phyloP scores from a whole-genome alignment of 1,140 invertebrate genomes.

The Pseudomyrmex sp. region DNA sequence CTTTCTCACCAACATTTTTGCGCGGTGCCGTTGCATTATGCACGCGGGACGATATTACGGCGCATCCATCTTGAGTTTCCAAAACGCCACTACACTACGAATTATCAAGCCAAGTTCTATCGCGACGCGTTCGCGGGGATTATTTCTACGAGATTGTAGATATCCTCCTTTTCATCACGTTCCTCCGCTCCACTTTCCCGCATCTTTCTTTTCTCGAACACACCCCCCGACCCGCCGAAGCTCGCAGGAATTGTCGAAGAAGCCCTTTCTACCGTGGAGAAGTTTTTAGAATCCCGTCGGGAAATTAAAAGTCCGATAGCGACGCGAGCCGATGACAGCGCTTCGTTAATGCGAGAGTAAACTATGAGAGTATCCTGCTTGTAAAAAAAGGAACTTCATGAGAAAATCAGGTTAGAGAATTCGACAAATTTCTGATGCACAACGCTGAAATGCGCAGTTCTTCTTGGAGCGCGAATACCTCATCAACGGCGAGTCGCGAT shows the following conservation, averaged over 20 bases:
- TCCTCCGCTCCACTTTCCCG: background rate
- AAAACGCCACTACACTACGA: slow-evolving; percentile 50
- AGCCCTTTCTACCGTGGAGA: slow-evolving; percentile 38
- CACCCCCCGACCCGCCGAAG: slow-evolving; percentile 24
- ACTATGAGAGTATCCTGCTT: slow-evolving; percentile 63
- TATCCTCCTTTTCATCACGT: slow-evolving; percentile 40
- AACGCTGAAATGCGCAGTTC: slow-evolving; percentile 15
- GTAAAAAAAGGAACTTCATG: slow-evolving; percentile 28
- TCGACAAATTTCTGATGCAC: slow-evolving; percentile 49
- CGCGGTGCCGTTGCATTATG: slow-evolving; percentile 61
- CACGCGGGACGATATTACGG: slow-evolving; percentile 60
- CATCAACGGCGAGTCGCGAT: too few relatives aligned
- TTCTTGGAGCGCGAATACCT: background rate
- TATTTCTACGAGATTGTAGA: slow-evolving; percentile 60
- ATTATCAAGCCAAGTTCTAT: slow-evolving; percentile 69
- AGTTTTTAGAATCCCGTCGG: slow-evolving; percentile 72
- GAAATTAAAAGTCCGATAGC: slow-evolving; percentile 71
- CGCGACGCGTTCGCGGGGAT: slow-evolving; percentile 43
- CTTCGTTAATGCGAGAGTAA: slow-evolving; percentile 65
- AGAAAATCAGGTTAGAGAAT: slow-evolving; percentile 47
- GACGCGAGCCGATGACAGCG: slow-evolving; percentile 64
- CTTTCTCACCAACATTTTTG: slow-evolving; percentile 62
- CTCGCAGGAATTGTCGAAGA: slow-evolving; percentile 50
- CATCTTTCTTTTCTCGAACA: background rate
- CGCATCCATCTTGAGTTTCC: slow-evolving; percentile 57